These are phyloP conservation scores for Coregonus suidteri DNA, from an alignment of 2,797 vertebrate genomes.

Conservation along the genomic window DNA sequence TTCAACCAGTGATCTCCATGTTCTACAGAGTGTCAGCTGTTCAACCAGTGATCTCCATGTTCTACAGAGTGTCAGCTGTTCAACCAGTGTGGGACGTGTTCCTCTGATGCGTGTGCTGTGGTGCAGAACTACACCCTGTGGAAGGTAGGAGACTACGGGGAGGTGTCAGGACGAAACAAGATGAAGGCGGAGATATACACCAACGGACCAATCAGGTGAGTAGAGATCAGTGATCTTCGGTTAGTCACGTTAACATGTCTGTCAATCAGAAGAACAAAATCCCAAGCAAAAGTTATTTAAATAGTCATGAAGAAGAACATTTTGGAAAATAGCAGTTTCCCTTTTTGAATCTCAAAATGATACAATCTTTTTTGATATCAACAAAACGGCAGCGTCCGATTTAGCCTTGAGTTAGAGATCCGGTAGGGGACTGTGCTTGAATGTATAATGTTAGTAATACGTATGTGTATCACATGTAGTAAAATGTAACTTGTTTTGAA, in stretches of 20 bases:
- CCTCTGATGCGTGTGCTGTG: slow-evolving; percentile 74
- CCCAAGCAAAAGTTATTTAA: not conserved
- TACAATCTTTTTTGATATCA: not conserved
- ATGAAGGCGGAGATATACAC: slow-evolving; percentile 86
- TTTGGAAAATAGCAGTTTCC: not conserved
- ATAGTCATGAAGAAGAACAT: too few species aligned
- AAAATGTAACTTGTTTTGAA: not conserved
- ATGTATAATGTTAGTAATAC: too few species aligned
- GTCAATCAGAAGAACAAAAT: not conserved
- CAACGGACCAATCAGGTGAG: slow-evolving; percentile 84
- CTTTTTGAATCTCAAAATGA: not conserved
- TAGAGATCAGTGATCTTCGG: not conserved
- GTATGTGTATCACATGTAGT: too few species aligned
- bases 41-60: not conserved
- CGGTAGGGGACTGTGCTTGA: not conserved
- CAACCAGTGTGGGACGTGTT: slow-evolving; percentile 85
- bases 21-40: slow-evolving; percentile 74
- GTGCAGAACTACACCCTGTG: slow-evolving; percentile 83
- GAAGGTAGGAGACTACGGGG: slow-evolving; percentile 81
- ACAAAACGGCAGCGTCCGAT: too few species aligned
- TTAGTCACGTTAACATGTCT: not conserved
- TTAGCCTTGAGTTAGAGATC: too few species aligned
- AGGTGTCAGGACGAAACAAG: slow-evolving; percentile 75
- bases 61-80: slow-evolving; percentile 80
- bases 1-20: not conserved